These are phyloP conservation scores for Huso huso DNA, from an alignment of 2,797 vertebrate genomes.

Conservation along the genomic window DNA sequence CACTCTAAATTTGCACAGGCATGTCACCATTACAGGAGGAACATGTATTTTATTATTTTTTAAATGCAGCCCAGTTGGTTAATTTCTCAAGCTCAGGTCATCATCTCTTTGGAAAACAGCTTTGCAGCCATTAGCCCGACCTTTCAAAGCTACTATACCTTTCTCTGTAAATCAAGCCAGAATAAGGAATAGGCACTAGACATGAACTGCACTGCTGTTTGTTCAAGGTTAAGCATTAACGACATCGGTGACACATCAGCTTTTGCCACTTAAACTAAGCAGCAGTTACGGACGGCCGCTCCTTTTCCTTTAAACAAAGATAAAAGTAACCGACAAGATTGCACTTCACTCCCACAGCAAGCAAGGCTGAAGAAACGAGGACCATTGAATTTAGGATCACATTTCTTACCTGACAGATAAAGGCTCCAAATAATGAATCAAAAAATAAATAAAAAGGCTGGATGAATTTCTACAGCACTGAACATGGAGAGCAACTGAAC, in stretches of 20 bases:
- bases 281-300: no score
- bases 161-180: slow-evolving; percentile 7
- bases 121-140: slow-evolving; percentile 10
- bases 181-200: slow-evolving; percentile 23
- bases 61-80: neutral
- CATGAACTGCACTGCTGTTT: slow-evolving; percentile 33
- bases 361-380: no score
- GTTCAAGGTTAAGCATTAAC: slow-evolving; percentile 46
- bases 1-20: no score
- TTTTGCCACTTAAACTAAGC: neutral
- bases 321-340: neutral
- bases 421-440: no score
- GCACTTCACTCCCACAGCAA: no score
- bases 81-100: slow-evolving; percentile 26
- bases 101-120: slow-evolving; percentile 13
- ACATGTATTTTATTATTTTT: no score
- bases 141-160: slow-evolving; percentile 15
- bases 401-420: no score
- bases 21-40: no score
- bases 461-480: no score
- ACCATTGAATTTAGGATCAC: no score
- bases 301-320: neutral
- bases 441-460: no score
- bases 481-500: no score
- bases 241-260: slow-evolving; percentile 25